Base-by-base conservation (phyloP, 1,140 invertebrate species). In the Microplitis mediator region DNA sequence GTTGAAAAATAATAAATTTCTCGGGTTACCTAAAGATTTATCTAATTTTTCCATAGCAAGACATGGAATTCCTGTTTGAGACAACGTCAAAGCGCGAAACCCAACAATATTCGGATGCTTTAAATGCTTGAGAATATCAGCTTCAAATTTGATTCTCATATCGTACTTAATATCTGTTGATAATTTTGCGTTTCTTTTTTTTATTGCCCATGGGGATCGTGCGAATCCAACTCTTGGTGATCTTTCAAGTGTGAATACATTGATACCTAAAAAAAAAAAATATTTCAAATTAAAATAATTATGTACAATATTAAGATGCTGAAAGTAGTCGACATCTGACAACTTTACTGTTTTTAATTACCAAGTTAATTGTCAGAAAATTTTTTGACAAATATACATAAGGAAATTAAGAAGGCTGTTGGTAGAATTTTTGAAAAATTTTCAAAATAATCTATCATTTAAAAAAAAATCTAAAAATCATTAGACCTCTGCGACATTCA, bases 31-130 rank as follows among this genome's bases (percentile, higher is more conserved):
- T 8, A 93, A 83, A 4, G 90, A 93, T 9, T 88, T 80, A 34
- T 89, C 90, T 79, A 92, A 90, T 71, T 90, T 89, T 81, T 94
- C 93, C 90, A 94, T 91, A 0, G 91, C 92, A 62, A 93, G 82
- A 58, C 90, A 91, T 74, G 90, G 87, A 69, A 92, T 90, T 0
- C 93, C 90, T 69, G 92, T 90, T 2, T 84, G 78, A 0, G 83
- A 84, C 73, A 91, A 89, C 2, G 89, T 88, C 65, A 94, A 90
- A 3, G 90, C 93, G 50, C 94, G 88, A 79, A 93, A 96, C 0
- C 94, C 94, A 3, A 96, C 91, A 61, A 96, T 94, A 78, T 96
- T 95, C 1, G 93, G 93, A 87, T 96, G 95, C 32, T 91, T 90
- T 51, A 96, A 87, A 68, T 90, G 88, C 70, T 90, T 89, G 16